Base-by-base conservation (phyloP, 2,888 invertebrate genomes). In the Sylvicola cinctus region DNA sequence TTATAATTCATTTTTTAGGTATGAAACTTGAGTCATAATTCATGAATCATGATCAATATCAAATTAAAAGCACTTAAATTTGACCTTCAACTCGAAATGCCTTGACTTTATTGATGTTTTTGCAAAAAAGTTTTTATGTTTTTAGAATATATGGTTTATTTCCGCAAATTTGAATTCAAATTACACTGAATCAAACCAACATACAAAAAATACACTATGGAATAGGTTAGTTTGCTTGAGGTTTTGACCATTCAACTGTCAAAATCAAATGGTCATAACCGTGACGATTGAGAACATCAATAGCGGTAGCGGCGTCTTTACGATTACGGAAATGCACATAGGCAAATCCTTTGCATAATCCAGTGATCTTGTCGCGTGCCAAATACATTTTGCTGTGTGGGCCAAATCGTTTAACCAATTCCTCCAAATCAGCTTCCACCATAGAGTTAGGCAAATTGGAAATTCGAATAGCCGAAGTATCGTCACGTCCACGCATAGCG, bases 161-260 rank as follows among this genome's bases (percentile, higher is more conserved):
- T n/a, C n/a, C n/a, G n/a, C n/a, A n/a, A n/a, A n/a, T n/a, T n/a
- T n/a, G n/a, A n/a, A n/a, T n/a, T n/a, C n/a, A n/a, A n/a, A n/a
- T n/a, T n/a, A n/a, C n/a, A n/a, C n/a, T n/a, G n/a, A n/a, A n/a
- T n/a, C n/a, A n/a, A n/a, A n/a, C n/a, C n/a, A n/a, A n/a, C n/a
- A n/a, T n/a, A n/a, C n/a, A n/a, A n/a, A n/a, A n/a, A n/a, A n/a
- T n/a, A n/a, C n/a, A n/a, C n/a, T n/a, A n/a, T n/a, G n/a, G n/a
- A n/a, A n/a, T n/a, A n/a, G n/a, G n/a, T n/a, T n/a, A n/a, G 39
- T 54, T 56, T 37, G 45, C 57, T 40, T 74, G 77, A 29, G 84
- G 84, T 53, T 91, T 95, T 1, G 95, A 93, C 95, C 95, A 96
- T 62, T 96, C 95, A n/a, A 95, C 98, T 57, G 75, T 88, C 35